Evolutionary conservation across 2,797 vertebrate genomes (phyloP).

Genomic region (Cetoscarus ocellatus): DNA sequence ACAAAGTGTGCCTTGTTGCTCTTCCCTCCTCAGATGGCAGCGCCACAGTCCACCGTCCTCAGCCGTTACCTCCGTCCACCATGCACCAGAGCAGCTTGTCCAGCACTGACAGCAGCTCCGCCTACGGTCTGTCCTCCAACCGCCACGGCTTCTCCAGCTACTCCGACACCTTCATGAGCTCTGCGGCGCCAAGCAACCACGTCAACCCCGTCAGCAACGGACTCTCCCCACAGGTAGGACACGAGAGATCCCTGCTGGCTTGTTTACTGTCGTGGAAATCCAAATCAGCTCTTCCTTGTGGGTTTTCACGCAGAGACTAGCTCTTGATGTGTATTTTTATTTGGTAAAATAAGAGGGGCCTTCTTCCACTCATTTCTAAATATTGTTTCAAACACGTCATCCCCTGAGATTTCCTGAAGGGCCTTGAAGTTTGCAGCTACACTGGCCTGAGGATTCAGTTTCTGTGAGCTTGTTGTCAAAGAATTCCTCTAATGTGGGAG

Average conservation of each 20-base stretch:
- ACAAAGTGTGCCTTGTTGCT: background rate
- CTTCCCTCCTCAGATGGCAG: slow-evolving; percentile 83
- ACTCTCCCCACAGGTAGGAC: slow-evolving; percentile 93
- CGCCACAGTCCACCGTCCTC: slow-evolving; percentile 93
- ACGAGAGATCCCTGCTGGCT: background rate
- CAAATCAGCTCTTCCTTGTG: too few relatives aligned
- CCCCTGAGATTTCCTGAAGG: too few relatives aligned
- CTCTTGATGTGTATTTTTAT: too few relatives aligned
- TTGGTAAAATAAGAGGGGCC: too few relatives aligned
- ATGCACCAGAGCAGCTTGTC: slow-evolving; percentile 94
- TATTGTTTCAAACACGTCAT: too few relatives aligned
- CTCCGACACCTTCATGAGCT: slow-evolving; percentile 94
- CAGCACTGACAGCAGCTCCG: slow-evolving; percentile 83
- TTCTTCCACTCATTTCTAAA: too few relatives aligned
- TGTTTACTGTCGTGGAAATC: too few relatives aligned
- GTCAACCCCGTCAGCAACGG: slow-evolving; percentile 95
- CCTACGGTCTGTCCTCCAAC: slow-evolving; percentile 89
- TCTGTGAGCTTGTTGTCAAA: too few relatives aligned
- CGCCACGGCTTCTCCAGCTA: slow-evolving; percentile 95
- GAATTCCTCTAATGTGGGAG: too few relatives aligned
- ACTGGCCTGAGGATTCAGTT: too few relatives aligned
- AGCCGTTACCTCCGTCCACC: slow-evolving; percentile 94
- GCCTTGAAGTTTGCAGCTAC: too few relatives aligned
- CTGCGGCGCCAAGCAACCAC: slow-evolving; percentile 89
- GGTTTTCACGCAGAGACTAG: too few relatives aligned